Conservation (phyloP, 2,797 vertebrate species). For the Galaxias olidus region DNA sequence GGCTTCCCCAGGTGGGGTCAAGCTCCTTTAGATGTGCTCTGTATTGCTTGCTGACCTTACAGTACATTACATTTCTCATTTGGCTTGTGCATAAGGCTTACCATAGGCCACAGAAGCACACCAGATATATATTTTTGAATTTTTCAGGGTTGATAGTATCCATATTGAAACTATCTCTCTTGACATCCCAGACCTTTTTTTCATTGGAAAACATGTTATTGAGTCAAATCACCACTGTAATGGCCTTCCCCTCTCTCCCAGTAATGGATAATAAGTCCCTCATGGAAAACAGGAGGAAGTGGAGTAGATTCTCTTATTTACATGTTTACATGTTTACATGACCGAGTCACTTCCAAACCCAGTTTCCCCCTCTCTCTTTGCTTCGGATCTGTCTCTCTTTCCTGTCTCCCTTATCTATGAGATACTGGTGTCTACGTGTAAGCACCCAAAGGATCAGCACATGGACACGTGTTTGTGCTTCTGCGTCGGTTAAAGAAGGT, state of each 20-base stretch:
- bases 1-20: constrained; percentile 28
- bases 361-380: constrained; percentile 1
- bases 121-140: neutral
- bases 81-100: neutral
- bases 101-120: constrained; percentile 2
- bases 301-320: constrained; percentile 20
- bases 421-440: constrained; percentile 63
- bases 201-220: too few relatives aligned
- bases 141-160: too few relatives aligned
- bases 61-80: too few relatives aligned
- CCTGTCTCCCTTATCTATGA: constrained; percentile 59
- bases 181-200: too few relatives aligned
- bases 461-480: constrained; percentile 72
- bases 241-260: too few relatives aligned
- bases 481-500: constrained; percentile 69
- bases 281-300: constrained; percentile 8
- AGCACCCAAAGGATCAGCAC: constrained; percentile 76
- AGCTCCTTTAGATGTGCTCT: constrained; percentile 15
- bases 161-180: too few relatives aligned
- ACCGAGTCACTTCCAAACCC: constrained; percentile 18
- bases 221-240: too few relatives aligned
- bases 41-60: neutral
- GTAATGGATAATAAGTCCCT: too few relatives aligned
- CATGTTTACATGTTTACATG: constrained; percentile 31
- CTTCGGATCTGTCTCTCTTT: constrained; percentile 22